Evolutionary conservation across 2,113 vertebrate species (phyloP), one percentile per base, ranked within the genome.

Genomic region (Lates calcarifer): DNA sequence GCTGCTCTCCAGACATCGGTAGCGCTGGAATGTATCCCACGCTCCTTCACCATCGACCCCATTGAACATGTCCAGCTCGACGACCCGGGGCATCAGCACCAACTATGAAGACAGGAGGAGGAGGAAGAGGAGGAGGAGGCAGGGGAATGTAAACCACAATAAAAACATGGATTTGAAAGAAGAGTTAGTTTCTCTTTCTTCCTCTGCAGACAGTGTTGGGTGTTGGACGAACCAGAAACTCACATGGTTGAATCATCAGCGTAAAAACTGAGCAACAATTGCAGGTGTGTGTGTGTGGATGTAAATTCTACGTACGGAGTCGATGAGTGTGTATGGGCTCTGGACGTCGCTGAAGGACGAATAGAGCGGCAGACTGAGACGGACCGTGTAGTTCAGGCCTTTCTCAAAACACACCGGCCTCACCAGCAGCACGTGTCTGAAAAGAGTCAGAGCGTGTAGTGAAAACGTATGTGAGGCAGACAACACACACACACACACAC

Each of bases 1-100:
- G 94, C 98, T 99, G 90, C 96, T 97, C 91, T 99, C 98, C 91
- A 98, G 89, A 78, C 98, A 99, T 45, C 98, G 94, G 90, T 99
- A 99, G 82, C 97, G 96, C 90, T 98, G 96, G 83, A 99, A 99
- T 45, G 96, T 99, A 71, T 98, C 97, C 97, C 98, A 99, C 82
- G 94, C 96, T 0, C 92, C 96, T 3, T 96, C 95, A 0, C 96
- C 96, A 0, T 96, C 91, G 9, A 90, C 83, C 74, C 96, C 97
- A 0, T 94, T 95, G 91, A 99, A 99, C 85, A 99, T 95, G 87
- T 98, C 96, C 91, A 99, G 90, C 0, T 97, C 97, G 60, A 96
- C 95, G 80, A 97, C 96, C 90, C 96, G 95, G 0, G 98, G 98
- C 93, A 99, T 96, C 86, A 99, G 95, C 86, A 99, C 97, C 79